phyloP scores from a whole-genome alignment of 2,888 invertebrate species.

The Thecophora atra region DNA sequence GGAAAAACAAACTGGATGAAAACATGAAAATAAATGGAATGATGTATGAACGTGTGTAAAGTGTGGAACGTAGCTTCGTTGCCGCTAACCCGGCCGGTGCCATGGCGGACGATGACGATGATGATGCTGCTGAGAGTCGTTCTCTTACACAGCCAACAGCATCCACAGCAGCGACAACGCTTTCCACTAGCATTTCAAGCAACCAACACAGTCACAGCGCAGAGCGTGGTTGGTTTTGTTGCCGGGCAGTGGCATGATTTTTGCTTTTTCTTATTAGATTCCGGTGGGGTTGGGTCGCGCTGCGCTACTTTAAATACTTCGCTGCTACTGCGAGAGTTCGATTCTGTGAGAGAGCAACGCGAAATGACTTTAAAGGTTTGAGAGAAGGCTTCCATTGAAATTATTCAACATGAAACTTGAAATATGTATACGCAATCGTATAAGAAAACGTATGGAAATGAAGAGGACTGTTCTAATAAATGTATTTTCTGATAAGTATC shows the following conservation, averaged over 20 bases:
- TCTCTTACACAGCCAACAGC: background rate
- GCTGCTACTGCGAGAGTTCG: too few relatives aligned
- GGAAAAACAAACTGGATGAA: constrained; percentile 8
- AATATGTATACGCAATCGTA: too few relatives aligned
- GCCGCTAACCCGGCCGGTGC: background rate
- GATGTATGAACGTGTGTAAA: background rate
- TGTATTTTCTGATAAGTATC: too few relatives aligned
- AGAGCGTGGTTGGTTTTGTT: background rate
- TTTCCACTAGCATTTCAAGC: background rate
- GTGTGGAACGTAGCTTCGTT: constrained; percentile 12
- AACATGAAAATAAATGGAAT: constrained; percentile 17
- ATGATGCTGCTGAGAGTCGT: background rate
- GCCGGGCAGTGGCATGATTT: constrained; percentile 15
- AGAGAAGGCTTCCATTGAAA: too few relatives aligned
- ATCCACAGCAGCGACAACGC: constrained; percentile 13
- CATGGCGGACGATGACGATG: too few relatives aligned
- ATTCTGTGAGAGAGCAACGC: too few relatives aligned
- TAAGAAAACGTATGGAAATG: too few relatives aligned
- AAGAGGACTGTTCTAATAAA: too few relatives aligned
- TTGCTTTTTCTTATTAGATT: background rate
- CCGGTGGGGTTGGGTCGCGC: background rate
- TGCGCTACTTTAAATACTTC: too few relatives aligned
- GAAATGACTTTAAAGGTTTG: too few relatives aligned
- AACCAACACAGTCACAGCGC: background rate
- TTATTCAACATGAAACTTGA: too few relatives aligned